Evolutionary conservation across 2,888 invertebrate genomes (phyloP).

Genomic region (Metallyticus violacea): DNA sequence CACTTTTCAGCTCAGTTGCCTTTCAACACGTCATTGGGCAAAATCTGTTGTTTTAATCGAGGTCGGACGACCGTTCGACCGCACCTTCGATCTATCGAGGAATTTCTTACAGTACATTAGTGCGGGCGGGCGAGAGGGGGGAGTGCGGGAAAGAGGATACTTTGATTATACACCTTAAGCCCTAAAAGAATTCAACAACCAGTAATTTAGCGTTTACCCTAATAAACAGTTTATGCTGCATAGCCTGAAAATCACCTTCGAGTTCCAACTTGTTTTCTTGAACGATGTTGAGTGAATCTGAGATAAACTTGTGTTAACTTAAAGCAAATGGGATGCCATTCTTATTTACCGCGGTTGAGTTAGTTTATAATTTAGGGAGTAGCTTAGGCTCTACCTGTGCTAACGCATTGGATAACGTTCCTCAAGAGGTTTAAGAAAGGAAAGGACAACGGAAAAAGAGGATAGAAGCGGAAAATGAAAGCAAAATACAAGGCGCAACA

Average conservation of each 20-base stretch:
- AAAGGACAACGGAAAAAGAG: too few relatives aligned
- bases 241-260: neutral
- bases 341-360: too few relatives aligned
- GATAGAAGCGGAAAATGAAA: too few relatives aligned
- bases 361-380: too few relatives aligned
- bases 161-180: conserved; percentile 1
- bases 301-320: too few relatives aligned
- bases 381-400: too few relatives aligned
- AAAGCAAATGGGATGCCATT: too few relatives aligned
- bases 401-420: too few relatives aligned
- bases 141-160: conserved; percentile 4
- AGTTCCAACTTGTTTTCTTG: neutral
- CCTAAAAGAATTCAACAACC: conserved; percentile 4
- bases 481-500: too few relatives aligned
- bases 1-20: neutral
- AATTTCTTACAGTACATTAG: neutral
- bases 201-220: conserved; percentile 3
- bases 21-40: neutral
- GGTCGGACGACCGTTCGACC: neutral
- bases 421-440: too few relatives aligned
- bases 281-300: neutral
- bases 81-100: neutral
- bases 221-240: neutral
- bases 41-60: neutral
- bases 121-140: neutral